Evolutionary conservation across 2,113 vertebrate genomes (phyloP).

Genomic region (Apteryx mantelli): DNA sequence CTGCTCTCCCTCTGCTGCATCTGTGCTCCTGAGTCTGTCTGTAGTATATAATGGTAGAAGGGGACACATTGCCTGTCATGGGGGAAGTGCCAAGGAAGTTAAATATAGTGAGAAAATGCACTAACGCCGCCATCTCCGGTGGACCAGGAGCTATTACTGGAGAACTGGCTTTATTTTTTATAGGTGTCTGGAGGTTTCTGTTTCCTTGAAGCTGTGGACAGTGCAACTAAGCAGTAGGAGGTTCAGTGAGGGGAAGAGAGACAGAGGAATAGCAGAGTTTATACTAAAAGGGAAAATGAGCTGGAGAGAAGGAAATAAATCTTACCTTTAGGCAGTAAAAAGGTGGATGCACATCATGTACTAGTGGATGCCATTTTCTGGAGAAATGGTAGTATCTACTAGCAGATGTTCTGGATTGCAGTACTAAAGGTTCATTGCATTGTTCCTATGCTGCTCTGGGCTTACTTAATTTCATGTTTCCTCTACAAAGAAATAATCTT

Average conservation of each 20-base stretch:
- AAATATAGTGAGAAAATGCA: neutral
- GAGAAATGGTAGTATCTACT: neutral
- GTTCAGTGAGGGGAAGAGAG: neutral
- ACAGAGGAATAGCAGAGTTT: neutral
- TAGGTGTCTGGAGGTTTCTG: constrained; percentile 3
- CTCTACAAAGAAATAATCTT: neutral
- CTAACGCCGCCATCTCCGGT: neutral
- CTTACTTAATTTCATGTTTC: constrained; percentile 14
- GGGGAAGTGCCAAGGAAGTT: neutral
- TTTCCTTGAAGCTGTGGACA: constrained; percentile 28
- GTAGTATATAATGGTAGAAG: neutral
- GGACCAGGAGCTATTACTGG: neutral
- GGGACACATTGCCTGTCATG: fast-evolving
- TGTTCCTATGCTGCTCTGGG: neutral
- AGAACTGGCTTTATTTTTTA: neutral
- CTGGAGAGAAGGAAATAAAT: neutral
- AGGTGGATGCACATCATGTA: neutral
- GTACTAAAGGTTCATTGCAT: neutral
- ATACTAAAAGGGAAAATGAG: neutral
- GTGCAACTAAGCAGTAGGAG: neutral
- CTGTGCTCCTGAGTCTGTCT: neutral
- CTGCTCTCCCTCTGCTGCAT: neutral
- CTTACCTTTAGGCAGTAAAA: neutral
- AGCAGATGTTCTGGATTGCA: neutral
- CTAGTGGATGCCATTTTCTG: constrained; percentile 1